These are phyloP conservation scores for Pleuronectes platessa DNA, from an alignment of 2,113 vertebrate genomes.

Conservation along the genomic window DNA sequence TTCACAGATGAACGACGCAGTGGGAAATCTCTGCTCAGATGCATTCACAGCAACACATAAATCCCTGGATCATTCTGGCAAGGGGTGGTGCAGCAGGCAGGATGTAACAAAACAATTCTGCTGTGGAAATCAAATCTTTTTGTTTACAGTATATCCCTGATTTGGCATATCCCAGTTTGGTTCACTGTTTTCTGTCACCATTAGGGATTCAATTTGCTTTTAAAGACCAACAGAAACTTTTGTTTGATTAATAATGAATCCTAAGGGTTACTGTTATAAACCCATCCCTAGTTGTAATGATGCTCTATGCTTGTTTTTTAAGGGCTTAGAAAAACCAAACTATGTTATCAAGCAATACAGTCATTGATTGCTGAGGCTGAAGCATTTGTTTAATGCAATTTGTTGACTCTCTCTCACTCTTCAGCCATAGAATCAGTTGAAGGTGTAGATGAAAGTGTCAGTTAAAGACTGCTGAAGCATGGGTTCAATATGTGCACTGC, in stretches of 20 bases:
- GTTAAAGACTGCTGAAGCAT: slow-evolving; percentile 84
- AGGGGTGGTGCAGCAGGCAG: too few species aligned
- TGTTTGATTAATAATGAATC: slow-evolving; percentile 58
- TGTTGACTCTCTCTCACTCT: slow-evolving; percentile 64
- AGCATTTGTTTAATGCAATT: slow-evolving; percentile 80
- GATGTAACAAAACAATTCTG: background rate
- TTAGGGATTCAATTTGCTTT: slow-evolving; percentile 36
- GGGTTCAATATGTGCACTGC: slow-evolving; percentile 69
- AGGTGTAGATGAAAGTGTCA: slow-evolving; percentile 77
- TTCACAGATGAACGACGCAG: too few species aligned
- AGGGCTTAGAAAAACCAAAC: slow-evolving; percentile 56
- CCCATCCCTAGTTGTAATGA: slow-evolving; percentile 63
- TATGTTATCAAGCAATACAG: slow-evolving; percentile 31
- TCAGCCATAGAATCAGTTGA: slow-evolving; percentile 60
- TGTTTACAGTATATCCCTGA: too few species aligned
- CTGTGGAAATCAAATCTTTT: too few species aligned
- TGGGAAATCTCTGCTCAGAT: too few species aligned
- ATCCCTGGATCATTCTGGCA: too few species aligned
- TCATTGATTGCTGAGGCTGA: slow-evolving; percentile 65
- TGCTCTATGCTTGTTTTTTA: slow-evolving; percentile 51
- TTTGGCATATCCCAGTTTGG: background rate
- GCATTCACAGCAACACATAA: too few species aligned
- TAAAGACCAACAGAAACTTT: slow-evolving; percentile 42
- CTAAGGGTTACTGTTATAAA: slow-evolving; percentile 55
- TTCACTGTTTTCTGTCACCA: background rate